Percentiles rank a stretch among this genome's conserved stretches.
Evolutionary conservation across 2,888 invertebrate species (phyloP).

Genomic region (Daptonema setosum): DNA sequence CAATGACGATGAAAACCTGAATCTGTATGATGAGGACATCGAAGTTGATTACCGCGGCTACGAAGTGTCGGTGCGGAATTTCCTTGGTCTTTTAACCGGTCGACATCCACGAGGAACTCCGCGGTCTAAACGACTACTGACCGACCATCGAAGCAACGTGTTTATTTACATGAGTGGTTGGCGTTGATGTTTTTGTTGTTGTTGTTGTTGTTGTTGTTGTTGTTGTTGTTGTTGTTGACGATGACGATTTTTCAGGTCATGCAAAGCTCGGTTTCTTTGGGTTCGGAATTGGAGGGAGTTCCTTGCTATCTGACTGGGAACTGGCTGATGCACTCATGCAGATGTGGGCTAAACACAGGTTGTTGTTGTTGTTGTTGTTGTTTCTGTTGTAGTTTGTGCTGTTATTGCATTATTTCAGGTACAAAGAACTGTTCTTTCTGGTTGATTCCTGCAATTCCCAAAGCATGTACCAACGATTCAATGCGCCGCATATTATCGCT

Average conservation of each 20-base stretch:
- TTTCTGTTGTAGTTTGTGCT: too few relatives aligned
- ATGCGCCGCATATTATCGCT: too few relatives aligned
- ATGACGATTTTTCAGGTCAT: conserved; percentile 42
- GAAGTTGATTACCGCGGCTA: conserved; percentile 42
- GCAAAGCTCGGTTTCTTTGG: conserved; percentile 97
- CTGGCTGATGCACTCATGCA: conserved; percentile 94
- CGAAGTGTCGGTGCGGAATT: conserved; percentile 88
- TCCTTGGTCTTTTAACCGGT: conserved; percentile 81
- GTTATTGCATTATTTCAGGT: too few relatives aligned
- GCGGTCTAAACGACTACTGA: conserved; percentile 71
- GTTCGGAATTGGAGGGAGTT: conserved; percentile 98
- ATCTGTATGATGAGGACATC: conserved; percentile 96
- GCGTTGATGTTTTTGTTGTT: too few relatives aligned
- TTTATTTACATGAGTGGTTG: conserved; percentile 68
- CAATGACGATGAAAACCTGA: conserved; percentile 87
- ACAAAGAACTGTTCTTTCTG: too few relatives aligned
- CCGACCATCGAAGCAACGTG: conserved; percentile 89
- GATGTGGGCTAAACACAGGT: conserved; percentile 97
- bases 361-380: too few relatives aligned
- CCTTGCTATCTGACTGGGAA: conserved; percentile 88
- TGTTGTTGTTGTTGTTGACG: too few relatives aligned
- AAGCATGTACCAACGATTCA: too few relatives aligned
- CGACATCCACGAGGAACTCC: conserved; percentile 75
- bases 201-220: too few relatives aligned
- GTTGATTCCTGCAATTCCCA: too few relatives aligned